A percentile compares a stretch with the other conserved stretches of the same genome.
phyloP scores from a whole-genome alignment of 2,888 invertebrate genomes.

The Alloscopus bannaensis region DNA sequence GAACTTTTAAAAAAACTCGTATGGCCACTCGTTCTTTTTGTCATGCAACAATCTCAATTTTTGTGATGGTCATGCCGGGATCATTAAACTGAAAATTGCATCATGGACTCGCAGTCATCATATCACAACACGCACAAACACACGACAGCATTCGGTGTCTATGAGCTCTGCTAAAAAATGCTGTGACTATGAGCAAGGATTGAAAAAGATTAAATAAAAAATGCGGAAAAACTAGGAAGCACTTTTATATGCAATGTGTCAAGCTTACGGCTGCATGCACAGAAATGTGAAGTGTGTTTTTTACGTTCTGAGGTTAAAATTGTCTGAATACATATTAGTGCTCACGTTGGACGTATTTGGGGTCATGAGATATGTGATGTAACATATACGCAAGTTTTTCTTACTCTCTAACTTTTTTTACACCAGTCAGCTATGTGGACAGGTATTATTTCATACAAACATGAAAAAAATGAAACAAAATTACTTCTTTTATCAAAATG shows the following conservation, averaged over 20 bases:
- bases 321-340: too few relatives aligned
- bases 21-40: not conserved
- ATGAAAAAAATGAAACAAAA: constrained; percentile 31
- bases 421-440: too few relatives aligned
- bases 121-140: constrained; percentile 55
- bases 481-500: constrained; percentile 34
- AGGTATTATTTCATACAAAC: not conserved
- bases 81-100: constrained; percentile 63
- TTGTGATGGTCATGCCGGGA: constrained; percentile 60
- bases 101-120: constrained; percentile 41
- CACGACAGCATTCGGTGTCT: constrained; percentile 19
- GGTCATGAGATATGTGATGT: not conserved
- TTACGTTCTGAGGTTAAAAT: too few relatives aligned
- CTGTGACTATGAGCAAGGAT: constrained; percentile 7
- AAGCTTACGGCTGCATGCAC: constrained; percentile 34
- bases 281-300: too few relatives aligned
- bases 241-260: constrained; percentile 48
- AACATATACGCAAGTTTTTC: not conserved
- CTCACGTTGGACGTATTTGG: constrained; percentile 6
- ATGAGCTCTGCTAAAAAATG: not conserved
- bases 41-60: constrained; percentile 36
- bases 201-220: constrained; percentile 39
- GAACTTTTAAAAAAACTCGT: constrained; percentile 15
- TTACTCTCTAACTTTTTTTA: not conserved
- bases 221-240: constrained; percentile 34